Evolutionary conservation across 2,888 invertebrate species (phyloP).

Genomic region (Anoncus sp.): DNA sequence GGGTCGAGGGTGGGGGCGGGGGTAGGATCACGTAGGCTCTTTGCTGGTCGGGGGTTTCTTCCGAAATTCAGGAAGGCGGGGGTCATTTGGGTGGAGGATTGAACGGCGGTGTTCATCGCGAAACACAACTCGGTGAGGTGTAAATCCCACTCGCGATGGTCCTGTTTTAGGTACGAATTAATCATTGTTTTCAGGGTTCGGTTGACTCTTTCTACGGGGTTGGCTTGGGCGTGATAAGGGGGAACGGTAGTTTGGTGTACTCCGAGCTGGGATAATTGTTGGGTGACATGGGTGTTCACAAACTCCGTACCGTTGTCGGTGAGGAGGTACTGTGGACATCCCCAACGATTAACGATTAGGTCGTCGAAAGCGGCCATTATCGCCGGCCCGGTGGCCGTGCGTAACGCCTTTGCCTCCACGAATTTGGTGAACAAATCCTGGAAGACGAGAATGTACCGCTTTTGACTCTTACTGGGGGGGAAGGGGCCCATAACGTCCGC

Average conservation of each 20-base stretch:
- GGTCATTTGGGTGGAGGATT: slow-evolving; percentile 67
- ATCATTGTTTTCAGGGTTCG: slow-evolving; percentile 16
- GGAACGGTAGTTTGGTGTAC: slow-evolving; percentile 7
- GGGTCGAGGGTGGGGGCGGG: background rate
- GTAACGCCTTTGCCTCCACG: slow-evolving; percentile 20
- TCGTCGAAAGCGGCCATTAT: slow-evolving; percentile 27
- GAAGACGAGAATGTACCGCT: slow-evolving; percentile 60
- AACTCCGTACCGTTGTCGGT: slow-evolving; percentile 69
- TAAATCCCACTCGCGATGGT: slow-evolving; percentile 13
- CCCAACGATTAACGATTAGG: slow-evolving; percentile 64
- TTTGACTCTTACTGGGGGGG: slow-evolving; percentile 52
- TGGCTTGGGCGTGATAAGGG: slow-evolving; percentile 1
- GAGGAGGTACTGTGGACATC: slow-evolving; percentile 64
- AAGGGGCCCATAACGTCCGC: slow-evolving; percentile 67
- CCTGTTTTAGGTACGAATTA: background rate
- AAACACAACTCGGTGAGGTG: slow-evolving; percentile 19
- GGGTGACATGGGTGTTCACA: slow-evolving; percentile 54
- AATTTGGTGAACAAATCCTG: slow-evolving; percentile 64
- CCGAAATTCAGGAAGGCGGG: slow-evolving; percentile 72
- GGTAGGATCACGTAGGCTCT: background rate
- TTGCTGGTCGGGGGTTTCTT: slow-evolving; percentile 54
- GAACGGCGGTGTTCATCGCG: slow-evolving; percentile 58
- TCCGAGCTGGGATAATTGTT: background rate
- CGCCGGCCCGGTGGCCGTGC: background rate
- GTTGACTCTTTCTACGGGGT: slow-evolving; percentile 33